These are phyloP conservation scores for Ceratosolen solmsi DNA, from an alignment of 1,140 invertebrate species.

Conservation along the genomic window DNA sequence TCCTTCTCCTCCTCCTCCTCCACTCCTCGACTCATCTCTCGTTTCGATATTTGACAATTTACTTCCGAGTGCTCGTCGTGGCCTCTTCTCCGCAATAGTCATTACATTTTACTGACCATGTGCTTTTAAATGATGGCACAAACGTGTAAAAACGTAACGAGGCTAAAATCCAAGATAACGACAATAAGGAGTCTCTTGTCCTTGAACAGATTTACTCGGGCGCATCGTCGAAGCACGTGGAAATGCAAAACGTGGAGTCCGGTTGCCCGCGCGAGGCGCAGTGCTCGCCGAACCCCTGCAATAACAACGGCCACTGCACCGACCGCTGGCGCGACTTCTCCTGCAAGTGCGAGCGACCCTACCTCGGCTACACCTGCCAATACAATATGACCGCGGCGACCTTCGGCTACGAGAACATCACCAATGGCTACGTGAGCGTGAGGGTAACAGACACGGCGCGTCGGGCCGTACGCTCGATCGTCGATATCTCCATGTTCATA, in stretches of 20 bases:
- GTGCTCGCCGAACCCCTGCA: constrained; percentile 90
- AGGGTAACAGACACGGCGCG: constrained; percentile 79
- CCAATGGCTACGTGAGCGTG: constrained; percentile 82
- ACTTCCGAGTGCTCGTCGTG: no score
- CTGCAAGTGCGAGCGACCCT: constrained; percentile 90
- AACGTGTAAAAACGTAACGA: no score
- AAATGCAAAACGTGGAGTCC: constrained; percentile 76
- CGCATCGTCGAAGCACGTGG: constrained; percentile 62
- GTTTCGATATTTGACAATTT: no score
- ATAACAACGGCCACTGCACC: constrained; percentile 87
- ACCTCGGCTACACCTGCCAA: constrained; percentile 89
- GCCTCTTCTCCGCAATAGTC: no score
- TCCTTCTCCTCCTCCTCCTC: no score
- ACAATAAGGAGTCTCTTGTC: no score
- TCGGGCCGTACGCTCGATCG: constrained; percentile 81
- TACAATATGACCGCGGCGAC: constrained; percentile 92
- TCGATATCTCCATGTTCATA: constrained; percentile 95
- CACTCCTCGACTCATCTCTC: no score
- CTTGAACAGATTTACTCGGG: constrained; percentile 55
- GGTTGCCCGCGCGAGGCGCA: constrained; percentile 86
- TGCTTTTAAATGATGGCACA: no score
- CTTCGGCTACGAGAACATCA: constrained; percentile 89
- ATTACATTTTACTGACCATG: no score
- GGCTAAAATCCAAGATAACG: no score
- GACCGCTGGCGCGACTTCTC: constrained; percentile 91